These are phyloP conservation scores for Acestrorhynchus altus DNA, from an alignment of 2,797 vertebrate species.

Conservation along the genomic window DNA sequence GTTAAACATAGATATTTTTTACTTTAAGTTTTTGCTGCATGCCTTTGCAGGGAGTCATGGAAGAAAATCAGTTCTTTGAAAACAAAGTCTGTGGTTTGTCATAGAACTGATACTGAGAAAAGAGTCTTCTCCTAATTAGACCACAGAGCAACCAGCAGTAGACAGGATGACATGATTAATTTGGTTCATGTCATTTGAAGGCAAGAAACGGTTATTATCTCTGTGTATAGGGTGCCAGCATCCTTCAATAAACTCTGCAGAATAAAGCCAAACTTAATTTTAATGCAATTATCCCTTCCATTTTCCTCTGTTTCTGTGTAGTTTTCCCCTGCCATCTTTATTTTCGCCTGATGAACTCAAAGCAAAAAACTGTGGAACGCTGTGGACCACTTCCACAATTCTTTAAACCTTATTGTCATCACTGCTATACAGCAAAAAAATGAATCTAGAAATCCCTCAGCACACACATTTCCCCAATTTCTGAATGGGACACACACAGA, in stretches of 20 bases:
- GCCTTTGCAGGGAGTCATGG: slow-evolving; percentile 67
- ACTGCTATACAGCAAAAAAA: not conserved
- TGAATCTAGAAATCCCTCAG: no score
- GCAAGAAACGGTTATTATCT: slow-evolving; percentile 63
- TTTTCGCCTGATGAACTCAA: slow-evolving; percentile 3
- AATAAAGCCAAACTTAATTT: slow-evolving; percentile 54
- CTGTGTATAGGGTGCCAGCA: slow-evolving; percentile 53
- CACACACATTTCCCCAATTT: no score
- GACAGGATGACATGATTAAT: slow-evolving; percentile 70
- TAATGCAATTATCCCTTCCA: slow-evolving; percentile 27
- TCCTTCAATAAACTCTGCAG: slow-evolving; percentile 47
- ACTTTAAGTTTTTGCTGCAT: slow-evolving; percentile 60
- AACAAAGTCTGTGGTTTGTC: slow-evolving; percentile 59
- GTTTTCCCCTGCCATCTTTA: not conserved
- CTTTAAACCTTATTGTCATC: not conserved
- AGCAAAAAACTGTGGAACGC: not conserved
- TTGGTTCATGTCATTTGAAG: slow-evolving; percentile 60
- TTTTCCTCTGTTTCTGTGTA: slow-evolving; percentile 1
- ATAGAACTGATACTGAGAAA: slow-evolving; percentile 60
- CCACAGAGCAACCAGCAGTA: slow-evolving; percentile 67
- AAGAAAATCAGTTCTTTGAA: slow-evolving; percentile 65
- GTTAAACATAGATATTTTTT: not conserved
- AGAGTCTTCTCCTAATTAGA: slow-evolving; percentile 68
- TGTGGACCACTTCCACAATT: not conserved
- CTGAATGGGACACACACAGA: not conserved